phyloP scores from a whole-genome alignment of 2,888 invertebrate species.

The Eupithecia abbreviata region DNA sequence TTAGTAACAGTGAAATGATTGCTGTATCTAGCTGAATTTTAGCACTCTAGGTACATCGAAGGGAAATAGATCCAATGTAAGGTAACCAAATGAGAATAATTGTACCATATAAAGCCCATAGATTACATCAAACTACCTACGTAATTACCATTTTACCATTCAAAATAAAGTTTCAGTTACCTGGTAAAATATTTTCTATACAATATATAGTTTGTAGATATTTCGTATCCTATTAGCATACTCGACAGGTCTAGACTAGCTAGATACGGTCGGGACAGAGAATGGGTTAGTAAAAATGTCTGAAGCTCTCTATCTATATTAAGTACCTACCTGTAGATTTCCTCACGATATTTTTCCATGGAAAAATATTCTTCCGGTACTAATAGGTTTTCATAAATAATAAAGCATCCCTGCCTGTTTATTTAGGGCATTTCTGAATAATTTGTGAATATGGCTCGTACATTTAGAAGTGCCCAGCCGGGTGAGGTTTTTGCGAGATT shows the following conservation, averaged over 20 bases:
- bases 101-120: no score
- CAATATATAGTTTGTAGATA: not conserved
- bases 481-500: not conserved
- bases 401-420: slow-evolving; percentile 10
- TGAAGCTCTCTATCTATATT: not conserved
- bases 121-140: no score
- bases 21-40: not conserved
- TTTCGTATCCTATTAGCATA: not conserved
- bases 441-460: not conserved
- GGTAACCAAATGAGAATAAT: no score
- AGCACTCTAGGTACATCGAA: no score
- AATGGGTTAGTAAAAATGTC: not conserved
- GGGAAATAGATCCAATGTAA: no score
- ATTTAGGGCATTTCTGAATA: slow-evolving; percentile 11
- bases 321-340: not conserved
- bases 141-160: no score
- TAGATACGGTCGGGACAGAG: not conserved
- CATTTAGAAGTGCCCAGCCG: not conserved
- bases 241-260: not conserved
- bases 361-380: not conserved
- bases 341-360: not conserved
- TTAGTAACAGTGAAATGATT: no score
- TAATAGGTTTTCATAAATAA: slow-evolving; percentile 10
- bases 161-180: no score
- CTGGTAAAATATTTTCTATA: no score